Evolutionary conservation across 2,797 vertebrate genomes (phyloP), one percentile per base, ranked within the genome.

Genomic region (Mormyrus proboscirostris): DNA sequence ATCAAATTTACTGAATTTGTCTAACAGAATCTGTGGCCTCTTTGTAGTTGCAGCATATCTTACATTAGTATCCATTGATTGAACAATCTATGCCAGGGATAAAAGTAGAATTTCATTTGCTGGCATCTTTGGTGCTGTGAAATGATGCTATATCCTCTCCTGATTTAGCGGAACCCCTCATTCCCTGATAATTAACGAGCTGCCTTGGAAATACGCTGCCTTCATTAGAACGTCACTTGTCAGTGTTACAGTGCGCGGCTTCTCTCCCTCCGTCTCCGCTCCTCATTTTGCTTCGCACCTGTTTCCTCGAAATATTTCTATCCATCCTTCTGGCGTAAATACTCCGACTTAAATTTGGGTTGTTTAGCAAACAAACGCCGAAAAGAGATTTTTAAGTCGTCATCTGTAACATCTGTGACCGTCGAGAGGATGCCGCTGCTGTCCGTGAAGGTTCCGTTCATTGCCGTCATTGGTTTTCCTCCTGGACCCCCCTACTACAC

Each of bases 391-490:
- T 41, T 19, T n/a, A 85, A 16, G 44, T 22, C 44, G 9, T n/a
- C 22, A 88, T 91, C 89, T 29, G 85, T 88, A 92, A 92, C 91
- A 91, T 89, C 62, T 89, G 90, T 91, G 90, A 91, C 88, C 92
- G 92, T 93, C 94, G 94, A 94, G 93, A 93, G 95, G 93, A 92
- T 57, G 92, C 93, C 92, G 93, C 90, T 90, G 94, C 92, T 90
- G 91, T 89, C 92, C 91, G 88, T 88, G 93, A 94, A 95, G 94
- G 95, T 94, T 94, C 88, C 55, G 85, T 92, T 91, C 92, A 50
- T 88, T 93, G 57, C 87, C 91, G 90, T 94, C 96, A 93, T 95
- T 92, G 90, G 91, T 91, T 22, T 90, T 93, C 93, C 92, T 7
- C 87, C 90, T 93, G 92, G 91, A 92, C 91, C 92, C 95, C 53